Conservation (phyloP, 2,113 vertebrate genomes). For the Heloderma charlesbogerti region DNA sequence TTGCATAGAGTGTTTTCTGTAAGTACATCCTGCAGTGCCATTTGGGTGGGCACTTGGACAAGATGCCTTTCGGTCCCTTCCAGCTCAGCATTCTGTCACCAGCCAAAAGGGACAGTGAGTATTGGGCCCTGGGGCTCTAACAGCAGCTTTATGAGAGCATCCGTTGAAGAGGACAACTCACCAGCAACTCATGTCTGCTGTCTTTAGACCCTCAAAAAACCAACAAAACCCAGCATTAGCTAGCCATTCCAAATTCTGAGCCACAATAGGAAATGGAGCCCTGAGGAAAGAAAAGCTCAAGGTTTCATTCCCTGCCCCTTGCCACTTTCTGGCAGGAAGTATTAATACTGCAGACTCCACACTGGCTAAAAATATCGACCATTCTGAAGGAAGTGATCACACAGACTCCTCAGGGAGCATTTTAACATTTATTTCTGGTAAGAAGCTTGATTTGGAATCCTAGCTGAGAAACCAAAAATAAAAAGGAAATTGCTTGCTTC, state of each 20-base stretch:
- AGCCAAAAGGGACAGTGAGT: neutral
- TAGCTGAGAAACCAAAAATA: slow-evolving; percentile 20
- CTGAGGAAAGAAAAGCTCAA: neutral
- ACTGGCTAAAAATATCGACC: slow-evolving; percentile 20
- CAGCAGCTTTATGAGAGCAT: neutral
- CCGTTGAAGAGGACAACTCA: too few species aligned
- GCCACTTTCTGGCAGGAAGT: neutral
- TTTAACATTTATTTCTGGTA: slow-evolving; percentile 45
- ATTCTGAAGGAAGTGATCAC: slow-evolving; percentile 19
- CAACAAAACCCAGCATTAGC: neutral
- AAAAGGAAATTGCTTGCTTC: slow-evolving; percentile 20
- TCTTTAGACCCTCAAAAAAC: too few species aligned
- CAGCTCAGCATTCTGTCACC: neutral
- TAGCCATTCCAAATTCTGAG: neutral
- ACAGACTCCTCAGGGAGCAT: slow-evolving; percentile 20
- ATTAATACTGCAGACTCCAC: slow-evolving; percentile 23
- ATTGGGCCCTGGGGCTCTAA: neutral
- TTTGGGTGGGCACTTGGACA: neutral
- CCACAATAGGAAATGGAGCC: neutral
- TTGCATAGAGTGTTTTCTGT: too few species aligned
- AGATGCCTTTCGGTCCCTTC: too few species aligned
- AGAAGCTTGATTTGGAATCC: slow-evolving; percentile 28
- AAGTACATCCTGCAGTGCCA: neutral
- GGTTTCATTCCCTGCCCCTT: neutral
- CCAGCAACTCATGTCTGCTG: neutral